Evolutionary conservation across 2,888 invertebrate species (phyloP), one percentile per base, ranked within the genome.

Genomic region (Bruchidius siliquastri): DNA sequence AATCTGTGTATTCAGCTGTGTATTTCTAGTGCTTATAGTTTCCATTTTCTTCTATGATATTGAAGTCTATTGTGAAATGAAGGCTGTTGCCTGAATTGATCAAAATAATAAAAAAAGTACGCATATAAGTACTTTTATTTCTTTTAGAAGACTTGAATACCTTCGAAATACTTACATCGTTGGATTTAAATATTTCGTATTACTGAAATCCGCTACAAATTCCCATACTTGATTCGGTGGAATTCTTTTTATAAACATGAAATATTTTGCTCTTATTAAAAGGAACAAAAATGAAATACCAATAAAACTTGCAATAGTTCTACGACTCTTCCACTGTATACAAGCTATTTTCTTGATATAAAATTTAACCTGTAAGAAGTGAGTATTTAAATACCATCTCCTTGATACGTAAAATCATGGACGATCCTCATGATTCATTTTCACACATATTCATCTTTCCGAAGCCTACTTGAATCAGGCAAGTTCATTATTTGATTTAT

Each of bases 191-290:
- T 88, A 87, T 81, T 90, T 90, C 90, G 92, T 91, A 83, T 93
- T 92, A 81, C 90, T 92, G 81, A 93, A 93, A 85, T 93, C 93
- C 0, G 93, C 91, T n/a, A 93, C 90, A 85, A 89, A 93, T 84
- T 92, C 92, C 93, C 93, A 93, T 49, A 91, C 90, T 30, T 86
- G 87, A 81, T 88, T 88, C 21, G 93, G 90, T 80, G 88, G 87
- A 0, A 89, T 86, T 78, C 90, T 88, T 66, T 85, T 83, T 79
- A 93, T 87, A 77, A 87, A 85, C 72, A 87, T 87, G 78, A 89
- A 86, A 68, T 79, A 81, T 76, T 82, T 82, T 20, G 83, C 81
- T 72, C 84, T 77, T 30, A 86, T 74, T 22, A 83, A 74, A 21
- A 86, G 79, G 78, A 85, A 87, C 18, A 82, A 69, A 22, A 82